These are phyloP conservation scores for Ailuropoda melanoleuca DNA, from an alignment of 2,113 vertebrate species.

Conservation along the genomic window DNA sequence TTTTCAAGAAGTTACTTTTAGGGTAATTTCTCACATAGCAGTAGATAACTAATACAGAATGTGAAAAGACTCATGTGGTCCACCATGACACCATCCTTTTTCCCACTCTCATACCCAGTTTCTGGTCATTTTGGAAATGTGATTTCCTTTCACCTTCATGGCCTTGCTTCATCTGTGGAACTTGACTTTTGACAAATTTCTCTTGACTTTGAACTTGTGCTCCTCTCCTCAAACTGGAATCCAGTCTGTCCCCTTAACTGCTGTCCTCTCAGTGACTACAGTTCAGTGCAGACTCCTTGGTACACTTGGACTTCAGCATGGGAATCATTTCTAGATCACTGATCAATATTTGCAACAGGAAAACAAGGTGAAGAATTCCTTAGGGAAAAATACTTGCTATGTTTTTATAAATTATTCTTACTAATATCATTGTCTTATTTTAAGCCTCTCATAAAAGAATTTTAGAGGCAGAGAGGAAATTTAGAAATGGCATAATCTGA, in stretches of 20 bases:
- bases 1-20: not conserved
- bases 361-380: not conserved
- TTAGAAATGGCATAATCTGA: not conserved
- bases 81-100: not conserved
- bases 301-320: not conserved
- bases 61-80: not conserved
- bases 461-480: not conserved
- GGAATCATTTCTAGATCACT: not conserved
- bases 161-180: not conserved
- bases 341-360: not conserved
- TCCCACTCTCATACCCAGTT: not conserved
- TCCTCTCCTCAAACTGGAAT: not conserved
- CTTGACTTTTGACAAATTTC: not conserved
- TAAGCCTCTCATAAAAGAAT: not conserved
- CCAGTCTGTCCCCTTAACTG: not conserved
- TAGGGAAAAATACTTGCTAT: not conserved
- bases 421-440: not conserved
- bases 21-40: not conserved
- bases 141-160: not conserved
- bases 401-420: not conserved
- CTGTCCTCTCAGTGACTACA: not conserved
- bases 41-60: not conserved
- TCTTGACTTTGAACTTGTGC: not conserved
- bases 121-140: not conserved
- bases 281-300: not conserved